These are phyloP conservation scores for Euzetes globulus DNA, from an alignment of 2,888 invertebrate genomes.

Conservation along the genomic window DNA sequence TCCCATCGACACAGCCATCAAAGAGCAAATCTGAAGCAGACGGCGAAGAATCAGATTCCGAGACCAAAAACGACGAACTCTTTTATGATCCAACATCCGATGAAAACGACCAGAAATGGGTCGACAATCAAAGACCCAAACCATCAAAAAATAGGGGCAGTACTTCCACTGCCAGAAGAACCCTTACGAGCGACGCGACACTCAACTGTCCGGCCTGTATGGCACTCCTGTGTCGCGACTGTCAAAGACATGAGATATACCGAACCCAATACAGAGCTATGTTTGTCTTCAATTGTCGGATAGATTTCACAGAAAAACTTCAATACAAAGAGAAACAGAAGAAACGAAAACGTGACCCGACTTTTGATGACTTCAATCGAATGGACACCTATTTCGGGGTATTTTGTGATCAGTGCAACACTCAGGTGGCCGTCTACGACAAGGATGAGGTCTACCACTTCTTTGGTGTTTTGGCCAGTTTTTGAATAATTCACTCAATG, in stretches of 20 bases:
- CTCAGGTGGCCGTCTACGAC: constrained; percentile 54
- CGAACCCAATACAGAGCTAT: constrained; percentile 56
- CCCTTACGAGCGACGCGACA: constrained; percentile 53
- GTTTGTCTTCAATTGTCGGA: constrained; percentile 56
- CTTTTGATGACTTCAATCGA: constrained; percentile 8
- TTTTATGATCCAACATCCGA: constrained; percentile 55
- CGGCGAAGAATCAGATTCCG: constrained; percentile 1
- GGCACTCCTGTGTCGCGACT: constrained; percentile 54
- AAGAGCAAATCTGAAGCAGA: constrained; percentile 37
- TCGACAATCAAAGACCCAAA: constrained; percentile 47
- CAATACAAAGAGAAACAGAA: constrained; percentile 44
- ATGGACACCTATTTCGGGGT: constrained; percentile 52
- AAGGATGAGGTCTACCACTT: constrained; percentile 56
- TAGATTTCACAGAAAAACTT: constrained; percentile 47
- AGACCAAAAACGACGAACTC: constrained; percentile 47
- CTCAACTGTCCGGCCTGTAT: constrained; percentile 57
- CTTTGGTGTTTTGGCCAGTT: constrained; percentile 55
- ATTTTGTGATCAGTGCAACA: constrained; percentile 52
- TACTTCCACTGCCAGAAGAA: constrained; percentile 35
- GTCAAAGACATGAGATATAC: constrained; percentile 50
- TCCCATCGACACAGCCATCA: constrained; percentile 5
- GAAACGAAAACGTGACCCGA: constrained; percentile 43
- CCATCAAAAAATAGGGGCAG: constrained; percentile 27
- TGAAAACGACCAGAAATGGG: constrained; percentile 54
- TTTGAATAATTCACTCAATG: constrained; percentile 6